These are phyloP conservation scores for Chelon labrosus DNA, from an alignment of 2,797 vertebrate species.

Conservation along the genomic window DNA sequence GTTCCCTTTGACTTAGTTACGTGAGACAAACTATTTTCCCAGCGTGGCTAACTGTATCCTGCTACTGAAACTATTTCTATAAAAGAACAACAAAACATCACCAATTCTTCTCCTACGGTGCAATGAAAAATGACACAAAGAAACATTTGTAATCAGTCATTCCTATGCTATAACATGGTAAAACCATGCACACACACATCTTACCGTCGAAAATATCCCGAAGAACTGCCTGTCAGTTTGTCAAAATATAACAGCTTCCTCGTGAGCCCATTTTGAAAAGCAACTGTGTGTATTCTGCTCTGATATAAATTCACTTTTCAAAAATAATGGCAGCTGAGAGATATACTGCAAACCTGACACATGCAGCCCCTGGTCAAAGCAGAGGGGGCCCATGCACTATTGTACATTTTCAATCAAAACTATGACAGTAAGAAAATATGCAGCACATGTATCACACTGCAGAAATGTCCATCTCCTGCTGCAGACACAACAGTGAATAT, in stretches of 20 bases:
- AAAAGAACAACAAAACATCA: not conserved
- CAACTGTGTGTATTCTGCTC: not conserved
- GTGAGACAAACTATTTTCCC: not conserved
- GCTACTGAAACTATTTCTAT: not conserved
- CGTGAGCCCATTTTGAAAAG: not conserved
- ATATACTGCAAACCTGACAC: slow-evolving; percentile 17
- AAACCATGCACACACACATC: not conserved
- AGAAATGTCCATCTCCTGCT: slow-evolving; percentile 12
- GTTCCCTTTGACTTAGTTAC: not conserved
- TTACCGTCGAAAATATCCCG: not conserved
- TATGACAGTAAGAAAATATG: slow-evolving; percentile 30
- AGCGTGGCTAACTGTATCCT: not conserved
- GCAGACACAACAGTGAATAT: slow-evolving; percentile 8
- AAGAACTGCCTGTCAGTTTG: too few relatives aligned
- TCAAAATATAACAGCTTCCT: slow-evolving; percentile 14
- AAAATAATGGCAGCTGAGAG: slow-evolving; percentile 14
- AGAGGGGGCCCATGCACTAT: slow-evolving; percentile 23
- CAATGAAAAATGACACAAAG: not conserved
- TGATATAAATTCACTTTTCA: not conserved
- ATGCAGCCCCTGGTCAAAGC: slow-evolving; percentile 34
- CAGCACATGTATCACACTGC: slow-evolving; percentile 9
- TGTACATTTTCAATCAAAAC: slow-evolving; percentile 28
- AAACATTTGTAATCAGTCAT: not conserved
- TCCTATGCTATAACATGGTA: not conserved
- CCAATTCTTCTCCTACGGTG: too few relatives aligned